Evolutionary conservation across 2,113 vertebrate species (phyloP).

Genomic region (Lanius ludovicianus): DNA sequence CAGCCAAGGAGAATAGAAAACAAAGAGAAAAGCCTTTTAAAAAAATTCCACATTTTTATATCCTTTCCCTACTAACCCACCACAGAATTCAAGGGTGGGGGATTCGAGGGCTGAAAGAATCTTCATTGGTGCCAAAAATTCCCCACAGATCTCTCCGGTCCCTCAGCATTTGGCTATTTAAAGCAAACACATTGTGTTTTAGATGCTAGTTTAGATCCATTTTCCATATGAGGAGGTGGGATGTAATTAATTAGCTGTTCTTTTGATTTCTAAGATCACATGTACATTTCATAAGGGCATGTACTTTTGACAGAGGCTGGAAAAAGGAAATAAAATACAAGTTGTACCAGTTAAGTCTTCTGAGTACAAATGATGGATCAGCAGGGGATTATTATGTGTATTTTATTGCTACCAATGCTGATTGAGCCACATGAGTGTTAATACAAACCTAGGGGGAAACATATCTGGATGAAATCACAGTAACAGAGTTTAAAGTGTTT

Average conservation of each 20-base stretch:
- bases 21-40: slow-evolving; percentile 59
- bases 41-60: slow-evolving; percentile 64
- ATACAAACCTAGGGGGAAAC: not conserved
- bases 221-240: slow-evolving; percentile 63
- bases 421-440: slow-evolving; percentile 26
- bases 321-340: slow-evolving; percentile 41
- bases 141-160: slow-evolving; percentile 53
- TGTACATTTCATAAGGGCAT: slow-evolving; percentile 15
- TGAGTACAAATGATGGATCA: slow-evolving; percentile 44
- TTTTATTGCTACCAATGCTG: slow-evolving; percentile 34
- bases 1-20: slow-evolving; percentile 69
- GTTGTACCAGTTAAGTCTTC: not conserved
- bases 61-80: slow-evolving; percentile 62
- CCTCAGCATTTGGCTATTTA: slow-evolving; percentile 41
- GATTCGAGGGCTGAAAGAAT: slow-evolving; percentile 57
- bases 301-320: slow-evolving; percentile 43
- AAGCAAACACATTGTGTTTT: slow-evolving; percentile 59
- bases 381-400: slow-evolving; percentile 11
- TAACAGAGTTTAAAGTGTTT: slow-evolving; percentile 38
- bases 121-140: slow-evolving; percentile 50
- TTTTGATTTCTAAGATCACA: slow-evolving; percentile 55
- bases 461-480: slow-evolving; percentile 43
- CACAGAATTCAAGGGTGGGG: slow-evolving; percentile 63
- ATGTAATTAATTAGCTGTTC: slow-evolving; percentile 63
- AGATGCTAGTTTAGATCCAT: slow-evolving; percentile 38